A percentile compares a stretch with the other conserved stretches of the same genome.
phyloP scores from a whole-genome alignment of 2,797 vertebrate genomes.

The Spondyliosoma cantharus region DNA sequence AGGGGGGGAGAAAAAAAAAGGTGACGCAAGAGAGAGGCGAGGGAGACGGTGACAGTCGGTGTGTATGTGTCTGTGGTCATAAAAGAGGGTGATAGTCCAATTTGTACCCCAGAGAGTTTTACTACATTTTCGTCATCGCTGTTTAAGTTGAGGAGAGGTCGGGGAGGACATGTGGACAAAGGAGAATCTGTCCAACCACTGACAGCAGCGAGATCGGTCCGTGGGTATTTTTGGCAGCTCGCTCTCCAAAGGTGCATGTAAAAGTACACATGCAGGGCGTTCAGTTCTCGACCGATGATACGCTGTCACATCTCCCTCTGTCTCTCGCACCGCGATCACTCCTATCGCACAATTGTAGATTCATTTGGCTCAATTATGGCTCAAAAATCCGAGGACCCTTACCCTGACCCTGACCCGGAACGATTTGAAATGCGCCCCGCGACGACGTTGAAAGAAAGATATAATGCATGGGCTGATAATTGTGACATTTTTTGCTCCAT shows the following conservation, averaged over 20 bases:
- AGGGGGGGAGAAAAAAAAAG: constrained; percentile 4
- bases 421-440: neutral
- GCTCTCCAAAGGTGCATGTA: constrained; percentile 19
- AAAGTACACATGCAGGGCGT: constrained; percentile 10
- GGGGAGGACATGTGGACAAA: constrained; percentile 12
- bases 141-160: constrained; percentile 20
- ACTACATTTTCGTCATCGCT: constrained; percentile 14
- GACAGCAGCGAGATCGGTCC: constrained; percentile 23
- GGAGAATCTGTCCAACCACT: constrained; percentile 34
- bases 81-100: neutral
- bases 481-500: neutral
- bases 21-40: neutral
- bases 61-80: neutral
- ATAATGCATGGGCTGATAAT: neutral
- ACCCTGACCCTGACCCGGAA: neutral
- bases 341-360: neutral
- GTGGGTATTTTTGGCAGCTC: constrained; percentile 29
- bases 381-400: constrained; percentile 1
- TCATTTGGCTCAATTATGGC: constrained; percentile 4
- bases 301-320: neutral
- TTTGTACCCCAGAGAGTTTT: constrained; percentile 10
- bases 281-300: constrained; percentile 2
- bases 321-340: neutral
- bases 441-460: neutral
- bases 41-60: neutral